Percentiles rank a stretch among this genome's conserved stretches.
These are phyloP conservation scores for Podarcis cretensis DNA, from an alignment of 2,113 vertebrate genomes.

Conservation along the genomic window DNA sequence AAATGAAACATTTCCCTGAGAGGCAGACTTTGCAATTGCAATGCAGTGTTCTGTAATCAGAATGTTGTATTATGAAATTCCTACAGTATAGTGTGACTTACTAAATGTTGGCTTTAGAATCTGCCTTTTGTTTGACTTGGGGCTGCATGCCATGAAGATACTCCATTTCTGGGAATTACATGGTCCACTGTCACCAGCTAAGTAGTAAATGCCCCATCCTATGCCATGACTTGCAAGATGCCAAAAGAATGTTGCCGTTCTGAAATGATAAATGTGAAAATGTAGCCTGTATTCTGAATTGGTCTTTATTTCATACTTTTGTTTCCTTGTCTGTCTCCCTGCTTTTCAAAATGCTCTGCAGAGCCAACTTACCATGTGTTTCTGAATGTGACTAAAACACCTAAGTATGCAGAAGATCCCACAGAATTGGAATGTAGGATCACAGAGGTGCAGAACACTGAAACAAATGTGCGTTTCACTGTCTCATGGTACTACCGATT, in stretches of 20 bases:
- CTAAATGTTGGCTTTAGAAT: not conserved
- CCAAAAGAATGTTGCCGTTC: not conserved
- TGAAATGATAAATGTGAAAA: not conserved
- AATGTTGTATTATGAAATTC: not conserved
- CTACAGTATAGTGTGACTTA: not conserved
- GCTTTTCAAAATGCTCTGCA: conserved; percentile 51
- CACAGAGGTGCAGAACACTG: conserved; percentile 65
- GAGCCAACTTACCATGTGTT: conserved; percentile 82
- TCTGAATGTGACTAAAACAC: conserved; percentile 75
- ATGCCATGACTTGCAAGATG: not conserved
- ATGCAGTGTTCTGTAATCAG: not conserved
- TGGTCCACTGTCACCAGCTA: not conserved
- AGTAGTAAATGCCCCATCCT: not conserved
- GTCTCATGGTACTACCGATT: conserved; percentile 86
- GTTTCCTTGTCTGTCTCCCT: not conserved
- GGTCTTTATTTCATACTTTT: conserved; percentile 22
- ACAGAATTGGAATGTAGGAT: conserved; percentile 86
- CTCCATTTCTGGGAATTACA: not conserved
- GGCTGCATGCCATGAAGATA: not conserved
- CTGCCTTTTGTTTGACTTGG: not conserved
- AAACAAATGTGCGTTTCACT: conserved; percentile 69
- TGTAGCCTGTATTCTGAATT: not conserved
- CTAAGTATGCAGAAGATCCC: conserved; percentile 84
- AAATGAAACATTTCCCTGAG: not conserved
- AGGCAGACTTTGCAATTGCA: not conserved